Base-by-base conservation (phyloP, 2,888 invertebrate species). In the Alcis repandata region DNA sequence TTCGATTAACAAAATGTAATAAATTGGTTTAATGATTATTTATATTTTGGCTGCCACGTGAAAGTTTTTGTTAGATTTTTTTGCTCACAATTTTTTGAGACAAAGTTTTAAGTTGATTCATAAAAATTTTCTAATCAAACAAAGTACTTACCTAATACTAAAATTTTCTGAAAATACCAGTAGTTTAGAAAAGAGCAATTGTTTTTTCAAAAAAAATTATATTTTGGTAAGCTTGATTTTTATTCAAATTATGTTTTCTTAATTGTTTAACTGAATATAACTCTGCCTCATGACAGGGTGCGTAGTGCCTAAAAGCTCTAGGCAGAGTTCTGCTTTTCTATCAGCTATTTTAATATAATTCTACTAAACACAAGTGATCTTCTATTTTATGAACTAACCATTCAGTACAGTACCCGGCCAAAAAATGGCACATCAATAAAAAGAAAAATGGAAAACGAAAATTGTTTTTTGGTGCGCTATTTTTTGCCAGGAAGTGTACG, bases 341-440 rank as follows among this genome's bases (percentile, higher is more conserved):
- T 3, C 36, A 36, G 36, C 36, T 36, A 9, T 36, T 36, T 11
- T 7, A 9, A 36, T 36, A 36, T 36, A 36, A 36, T 40, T 40
- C 40, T 40, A 15, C 6, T 15, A 40, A 4, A 40, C n/a, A 15
- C 13, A 15, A 15, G 40, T 40, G 40, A 40, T 40, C 40, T 40
- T 40, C 40, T 40, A 40, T 40, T 40, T 40, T 40, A 40, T 40
- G 40, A 40, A 40, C 15, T 40, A 40, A 40, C 15, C n/a, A n/a
- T n/a, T n/a, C n/a, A n/a, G 40, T 15, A 15, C 40, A 40, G n/a
- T 15, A 15, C 40, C 40, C 4, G 11, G 15, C n/a, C 6, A 40
- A 40, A 40, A 40, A 11, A 40, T 15, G 15, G 40, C 40, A 40
- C 40, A 40, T 40, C 11, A 11, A 11, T 11, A 11, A 36, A 4